These are phyloP conservation scores for Paedocypris sp. DNA, from an alignment of 2,113 vertebrate species.

Conservation along the genomic window DNA sequence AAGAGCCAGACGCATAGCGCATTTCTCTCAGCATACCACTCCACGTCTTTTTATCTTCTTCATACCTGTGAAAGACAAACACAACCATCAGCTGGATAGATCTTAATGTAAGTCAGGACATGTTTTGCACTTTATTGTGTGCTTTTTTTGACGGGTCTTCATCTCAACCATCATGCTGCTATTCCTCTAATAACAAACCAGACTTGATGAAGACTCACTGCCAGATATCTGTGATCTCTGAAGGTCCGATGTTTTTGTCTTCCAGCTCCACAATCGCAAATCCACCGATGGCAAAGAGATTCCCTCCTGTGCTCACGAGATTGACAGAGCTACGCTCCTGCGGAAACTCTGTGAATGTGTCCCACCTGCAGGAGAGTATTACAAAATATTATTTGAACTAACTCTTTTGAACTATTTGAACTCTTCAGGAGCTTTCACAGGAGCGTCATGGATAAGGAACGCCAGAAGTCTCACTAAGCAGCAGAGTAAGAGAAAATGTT, in stretches of 20 bases:
- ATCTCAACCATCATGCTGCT: no score
- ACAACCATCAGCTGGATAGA: not conserved
- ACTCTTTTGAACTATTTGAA: no score
- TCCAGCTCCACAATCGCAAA: constrained; percentile 90
- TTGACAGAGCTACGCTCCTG: constrained; percentile 94
- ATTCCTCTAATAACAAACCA: no score
- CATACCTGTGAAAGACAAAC: constrained; percentile 66
- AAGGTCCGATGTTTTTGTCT: constrained; percentile 84
- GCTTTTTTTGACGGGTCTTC: no score
- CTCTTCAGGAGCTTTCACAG: no score
- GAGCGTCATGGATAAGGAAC: no score
- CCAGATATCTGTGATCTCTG: constrained; percentile 94
- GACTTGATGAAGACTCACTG: constrained; percentile 80
- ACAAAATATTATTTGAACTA: no score
- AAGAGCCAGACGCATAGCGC: constrained; percentile 86
- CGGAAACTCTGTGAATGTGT: constrained; percentile 82
- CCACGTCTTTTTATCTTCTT: constrained; percentile 95
- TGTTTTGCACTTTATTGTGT: not conserved
- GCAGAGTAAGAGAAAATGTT: no score
- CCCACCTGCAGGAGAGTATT: no score
- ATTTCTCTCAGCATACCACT: constrained; percentile 93
- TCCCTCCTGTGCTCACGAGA: constrained; percentile 69
- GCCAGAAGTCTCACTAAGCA: no score
- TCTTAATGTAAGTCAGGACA: not conserved
- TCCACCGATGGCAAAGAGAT: constrained; percentile 85